Percentiles rank a stretch among this genome's conserved stretches.
Conservation (phyloP, 2,797 vertebrate genomes). For the Nannoperca australis region DNA sequence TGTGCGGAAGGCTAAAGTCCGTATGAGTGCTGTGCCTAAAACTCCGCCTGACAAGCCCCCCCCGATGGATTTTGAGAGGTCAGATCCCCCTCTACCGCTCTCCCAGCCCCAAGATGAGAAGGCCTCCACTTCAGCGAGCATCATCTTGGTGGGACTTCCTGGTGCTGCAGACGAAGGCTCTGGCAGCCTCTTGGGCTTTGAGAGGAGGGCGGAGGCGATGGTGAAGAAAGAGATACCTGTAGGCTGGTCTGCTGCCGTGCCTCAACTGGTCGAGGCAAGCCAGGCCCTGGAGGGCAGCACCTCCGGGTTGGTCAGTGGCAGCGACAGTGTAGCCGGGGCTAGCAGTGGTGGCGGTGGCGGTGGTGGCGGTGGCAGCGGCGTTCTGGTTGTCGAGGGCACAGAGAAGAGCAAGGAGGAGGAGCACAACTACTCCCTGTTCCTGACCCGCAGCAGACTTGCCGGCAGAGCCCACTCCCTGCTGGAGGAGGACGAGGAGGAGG, state of each 20-base stretch:
- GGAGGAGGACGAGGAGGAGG: conserved; percentile 89
- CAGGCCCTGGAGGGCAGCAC: conserved; percentile 74
- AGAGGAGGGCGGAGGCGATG: conserved; percentile 67
- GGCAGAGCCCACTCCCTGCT: conserved; percentile 83
- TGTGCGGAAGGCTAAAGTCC: conserved; percentile 96
- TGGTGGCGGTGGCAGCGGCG: conserved; percentile 67
- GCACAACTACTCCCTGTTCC: conserved; percentile 98
- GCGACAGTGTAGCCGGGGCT: conserved; percentile 70
- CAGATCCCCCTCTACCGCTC: conserved; percentile 83
- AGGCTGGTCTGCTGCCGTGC: conserved; percentile 68
- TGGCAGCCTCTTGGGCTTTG: conserved; percentile 55
- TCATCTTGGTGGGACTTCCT: conserved; percentile 49
- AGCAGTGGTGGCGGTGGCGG: conserved; percentile 65
- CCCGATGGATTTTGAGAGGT: conserved; percentile 77
- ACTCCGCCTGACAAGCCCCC: conserved; percentile 79
- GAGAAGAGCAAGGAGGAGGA: conserved; percentile 98
- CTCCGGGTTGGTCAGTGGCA: conserved; percentile 76
- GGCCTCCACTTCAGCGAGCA: conserved; percentile 71
- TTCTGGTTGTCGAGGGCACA: conserved; percentile 82
- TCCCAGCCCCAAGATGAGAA: conserved; percentile 80
- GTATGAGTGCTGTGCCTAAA: conserved; percentile 88
- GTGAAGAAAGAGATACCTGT: conserved; percentile 68
- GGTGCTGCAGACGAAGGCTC: conserved; percentile 43
- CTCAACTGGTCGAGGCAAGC: conserved; percentile 80
- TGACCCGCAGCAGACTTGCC: conserved; percentile 90